A percentile compares a stretch with the other conserved stretches of the same genome.
These are phyloP conservation scores for Halcyon chelicuti DNA, from an alignment of 2,797 vertebrate genomes.

Conservation along the genomic window DNA sequence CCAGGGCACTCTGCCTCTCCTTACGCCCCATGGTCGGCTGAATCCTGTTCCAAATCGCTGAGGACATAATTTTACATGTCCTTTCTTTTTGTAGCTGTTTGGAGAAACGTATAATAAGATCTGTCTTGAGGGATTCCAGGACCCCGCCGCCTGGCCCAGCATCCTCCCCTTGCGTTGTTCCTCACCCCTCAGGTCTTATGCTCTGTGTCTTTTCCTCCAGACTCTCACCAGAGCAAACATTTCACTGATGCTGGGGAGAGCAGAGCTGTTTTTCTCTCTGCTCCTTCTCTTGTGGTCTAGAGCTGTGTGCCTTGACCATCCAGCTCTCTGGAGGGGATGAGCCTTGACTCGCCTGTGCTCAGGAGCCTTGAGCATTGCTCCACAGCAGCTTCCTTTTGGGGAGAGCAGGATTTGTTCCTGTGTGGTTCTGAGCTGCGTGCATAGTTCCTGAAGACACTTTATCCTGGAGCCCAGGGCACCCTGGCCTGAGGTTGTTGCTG, in stretches of 20 bases:
- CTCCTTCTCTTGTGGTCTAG: neutral
- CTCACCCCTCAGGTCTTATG: accelerated
- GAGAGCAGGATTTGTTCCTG: neutral
- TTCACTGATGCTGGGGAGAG: accelerated
- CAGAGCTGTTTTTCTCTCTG: neutral
- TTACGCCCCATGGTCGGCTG: neutral
- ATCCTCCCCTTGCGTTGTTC: accelerated
- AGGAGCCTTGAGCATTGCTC: neutral
- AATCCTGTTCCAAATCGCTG: neutral
- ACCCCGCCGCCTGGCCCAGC: neutral
- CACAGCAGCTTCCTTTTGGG: accelerated
- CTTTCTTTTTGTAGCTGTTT: neutral
- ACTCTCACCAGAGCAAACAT: neutral
- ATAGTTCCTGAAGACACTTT: accelerated
- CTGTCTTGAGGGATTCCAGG: neutral
- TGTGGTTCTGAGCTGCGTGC: accelerated
- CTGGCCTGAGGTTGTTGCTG: neutral
- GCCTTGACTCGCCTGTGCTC: neutral
- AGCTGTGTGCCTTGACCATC: too few relatives aligned
- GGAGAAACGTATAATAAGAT: neutral
- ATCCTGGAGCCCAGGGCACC: neutral
- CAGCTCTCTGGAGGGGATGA: neutral
- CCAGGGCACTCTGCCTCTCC: neutral
- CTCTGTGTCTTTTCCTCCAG: neutral
- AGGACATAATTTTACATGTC: neutral